A percentile compares a stretch with the other conserved stretches of the same genome.
These are phyloP conservation scores for Drosophila mayri DNA, from an alignment of 1,140 invertebrate species.

Conservation along the genomic window DNA sequence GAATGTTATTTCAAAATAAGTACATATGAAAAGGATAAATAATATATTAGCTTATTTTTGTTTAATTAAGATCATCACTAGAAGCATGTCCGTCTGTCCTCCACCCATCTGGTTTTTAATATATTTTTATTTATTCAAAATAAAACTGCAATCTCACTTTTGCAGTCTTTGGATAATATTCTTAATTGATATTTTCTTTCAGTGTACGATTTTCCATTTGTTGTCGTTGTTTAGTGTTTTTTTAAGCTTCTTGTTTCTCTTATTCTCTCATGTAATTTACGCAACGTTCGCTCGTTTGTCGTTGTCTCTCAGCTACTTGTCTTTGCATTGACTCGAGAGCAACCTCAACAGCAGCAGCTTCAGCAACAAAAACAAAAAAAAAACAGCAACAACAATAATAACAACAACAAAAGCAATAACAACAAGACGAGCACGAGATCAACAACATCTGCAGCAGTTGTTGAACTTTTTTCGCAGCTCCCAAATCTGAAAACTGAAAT, in stretches of 20 bases:
- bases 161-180: not conserved
- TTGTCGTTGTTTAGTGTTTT: conserved; percentile 46
- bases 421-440: conserved; percentile 40
- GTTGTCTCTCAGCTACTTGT: conserved; percentile 72
- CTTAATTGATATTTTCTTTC: not conserved
- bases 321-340: conserved; percentile 63
- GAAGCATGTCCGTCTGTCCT: no score
- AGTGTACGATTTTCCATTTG: conserved; percentile 26
- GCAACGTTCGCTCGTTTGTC: conserved; percentile 76
- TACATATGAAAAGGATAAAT: no score
- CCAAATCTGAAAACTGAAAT: conserved; percentile 77
- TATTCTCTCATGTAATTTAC: conserved; percentile 74
- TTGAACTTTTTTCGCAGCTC: conserved; percentile 79
- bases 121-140: no score
- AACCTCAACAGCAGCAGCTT: conserved; percentile 38
- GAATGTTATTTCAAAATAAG: no score
- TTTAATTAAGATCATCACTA: no score
- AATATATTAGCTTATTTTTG: no score
- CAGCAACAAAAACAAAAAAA: conserved; percentile 19
- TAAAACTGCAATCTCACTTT: rapidly evolving
- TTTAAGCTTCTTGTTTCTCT: conserved; percentile 34
- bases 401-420: not conserved
- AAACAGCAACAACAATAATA: conserved; percentile 7
- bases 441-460: conserved; percentile 70
- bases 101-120: no score